Base-by-base conservation (phyloP, 2,113 vertebrate species). In the Phyllostomus discolor region DNA sequence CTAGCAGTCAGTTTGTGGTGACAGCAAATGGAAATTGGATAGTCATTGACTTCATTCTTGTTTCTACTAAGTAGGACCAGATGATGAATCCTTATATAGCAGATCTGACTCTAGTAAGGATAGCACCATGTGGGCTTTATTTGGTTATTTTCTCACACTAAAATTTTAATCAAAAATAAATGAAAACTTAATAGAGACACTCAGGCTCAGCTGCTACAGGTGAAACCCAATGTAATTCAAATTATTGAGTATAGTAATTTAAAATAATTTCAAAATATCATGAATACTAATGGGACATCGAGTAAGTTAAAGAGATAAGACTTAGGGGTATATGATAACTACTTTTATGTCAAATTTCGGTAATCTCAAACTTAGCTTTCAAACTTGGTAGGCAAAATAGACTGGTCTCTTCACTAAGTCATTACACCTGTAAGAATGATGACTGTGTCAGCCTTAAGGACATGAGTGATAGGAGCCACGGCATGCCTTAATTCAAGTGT, bases 241-340 rank as follows among this genome's bases (percentile, higher is more conserved):
- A 87, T 94, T 92, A 92, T 31, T 83, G 76, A 95, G 64, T 96
- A 67, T 57, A 93, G 19, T 84, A 69, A 97, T 98, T 97, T 98
- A 94, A 97, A 98, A 67, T 82, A 94, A 93, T 94, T 93, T 96
- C 86, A 96, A 96, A 97, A 96, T 97, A 97, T 95, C 95, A 94
- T 98, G 95, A 97, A 90, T 94, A 83, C 90, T 98, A 97, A 97
- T 90, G 93, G 70, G 26, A 43, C 90, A 97, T 95, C 95, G 96
- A 96, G 19, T 14, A 91, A 62, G 6, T 59, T 46, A 57, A 70
- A 93, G 22, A 57, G 19, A 54, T 62, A 73, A 50, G 35, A 80
- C n/a, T 19, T 67, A 59, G 10, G 24, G 31, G 7, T 84, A 10
- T 6, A 62, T 57, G 19, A 12, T 81, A 28, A 54, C 10, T 50